Conservation (phyloP, 2,113 vertebrate species). For the Rhynchomys soricoides region DNA sequence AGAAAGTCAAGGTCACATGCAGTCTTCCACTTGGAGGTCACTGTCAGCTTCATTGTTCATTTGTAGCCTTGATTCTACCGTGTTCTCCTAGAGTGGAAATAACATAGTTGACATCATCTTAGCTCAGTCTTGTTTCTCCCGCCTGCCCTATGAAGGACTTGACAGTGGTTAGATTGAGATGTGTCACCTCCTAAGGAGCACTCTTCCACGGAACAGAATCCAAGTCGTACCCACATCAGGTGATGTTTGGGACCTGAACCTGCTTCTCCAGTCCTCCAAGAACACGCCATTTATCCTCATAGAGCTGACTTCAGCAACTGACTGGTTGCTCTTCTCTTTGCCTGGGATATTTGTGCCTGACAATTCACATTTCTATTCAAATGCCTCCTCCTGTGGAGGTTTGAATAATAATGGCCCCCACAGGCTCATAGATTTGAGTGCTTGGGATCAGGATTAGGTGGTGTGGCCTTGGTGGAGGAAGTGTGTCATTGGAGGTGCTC, state of each 20-base stretch:
- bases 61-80: not conserved
- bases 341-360: not conserved
- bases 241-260: accelerated
- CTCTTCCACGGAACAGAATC: not conserved
- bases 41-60: not conserved
- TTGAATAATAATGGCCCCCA: not conserved
- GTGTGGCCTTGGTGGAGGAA: not conserved
- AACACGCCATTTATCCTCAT: not conserved
- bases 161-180: not conserved
- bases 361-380: not conserved
- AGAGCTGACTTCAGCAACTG: not conserved
- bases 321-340: not conserved
- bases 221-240: not conserved
- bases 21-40: not conserved
- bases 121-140: not conserved
- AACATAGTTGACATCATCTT: not conserved
- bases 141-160: not conserved
- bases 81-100: not conserved
- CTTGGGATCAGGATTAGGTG: not conserved
- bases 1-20: not conserved
- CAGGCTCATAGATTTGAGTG: not conserved
- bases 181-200: too few relatives aligned
- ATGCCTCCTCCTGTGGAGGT: not conserved
- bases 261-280: not conserved
- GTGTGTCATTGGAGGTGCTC: not conserved